Base-by-base conservation (phyloP, 2,888 invertebrate species). In the Tolmerus cingulatus region DNA sequence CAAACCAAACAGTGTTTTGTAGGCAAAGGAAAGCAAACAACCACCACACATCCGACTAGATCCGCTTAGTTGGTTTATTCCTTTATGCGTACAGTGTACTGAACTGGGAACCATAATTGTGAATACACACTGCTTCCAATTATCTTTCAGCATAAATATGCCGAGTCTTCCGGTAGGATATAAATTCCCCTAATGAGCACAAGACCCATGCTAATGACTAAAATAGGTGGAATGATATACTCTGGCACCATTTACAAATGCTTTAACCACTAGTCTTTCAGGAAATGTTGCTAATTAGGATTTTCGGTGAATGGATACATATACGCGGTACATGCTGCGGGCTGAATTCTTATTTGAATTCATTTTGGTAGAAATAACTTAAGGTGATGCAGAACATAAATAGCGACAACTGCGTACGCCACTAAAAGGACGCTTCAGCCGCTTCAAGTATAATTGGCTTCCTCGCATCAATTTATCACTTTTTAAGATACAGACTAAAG, bases 261-360 rank as follows among this genome's bases (percentile, higher is more conserved):
- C 81, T 34, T 55, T 81, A 51, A 81, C 81, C 81, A 81, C 55
- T 55, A 55, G 81, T 55, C 55, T 81, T 81, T 51, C 81, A 81
- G 81, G 81, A 81, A 81, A 81, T 81, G 81, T 55, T 81, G 55
- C 81, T 81, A 81, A 81, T 81, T 81, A 81, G 81, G 81, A 81
- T 81, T 81, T 55, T 51, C 55, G 81, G 51, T 23, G 55, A 27
- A 55, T 81, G 46, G 79, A 55, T 81, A 81, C 81, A 51, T 55
- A 51, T 55, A 51, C n/a, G 81, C 34, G 51, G 51, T 55, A 51
- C 27, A 7, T 30, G 81, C 30, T 81, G 27, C 27, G 14, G 81
- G 81, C 12, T 51, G 46, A 81, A 81, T 81, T 81, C 81, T 81
- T 81, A 81, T 81, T 81, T 51, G 81, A 81, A 81, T 81, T 81